These are phyloP conservation scores for Heterodera schachtii DNA, from an alignment of 1,140 invertebrate species.

Conservation along the genomic window DNA sequence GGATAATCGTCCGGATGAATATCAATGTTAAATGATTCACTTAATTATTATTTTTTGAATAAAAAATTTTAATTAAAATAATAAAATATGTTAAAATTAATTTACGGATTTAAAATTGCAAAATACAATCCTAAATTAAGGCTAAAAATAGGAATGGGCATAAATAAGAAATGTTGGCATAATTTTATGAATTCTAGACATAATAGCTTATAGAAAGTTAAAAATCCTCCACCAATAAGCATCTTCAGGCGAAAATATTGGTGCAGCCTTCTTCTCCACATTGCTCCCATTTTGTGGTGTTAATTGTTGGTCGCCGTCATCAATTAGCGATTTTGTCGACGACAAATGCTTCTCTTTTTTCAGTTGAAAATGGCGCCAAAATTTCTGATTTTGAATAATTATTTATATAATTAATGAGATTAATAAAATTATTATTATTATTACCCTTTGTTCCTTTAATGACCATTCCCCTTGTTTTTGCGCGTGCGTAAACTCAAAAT, in stretches of 20 bases:
- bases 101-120: no score
- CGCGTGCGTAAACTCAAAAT: no score
- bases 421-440: not conserved
- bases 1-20: slow-evolving; percentile 73
- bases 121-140: no score
- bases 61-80: not conserved
- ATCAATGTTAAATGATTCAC: slow-evolving; percentile 43
- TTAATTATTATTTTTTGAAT: not conserved
- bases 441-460: not conserved
- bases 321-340: not conserved
- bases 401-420: not conserved
- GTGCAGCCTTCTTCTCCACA: not conserved
- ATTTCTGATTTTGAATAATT: not conserved
- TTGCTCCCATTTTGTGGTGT: not conserved
- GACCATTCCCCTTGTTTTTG: not conserved
- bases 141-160: no score
- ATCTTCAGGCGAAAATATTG: not conserved
- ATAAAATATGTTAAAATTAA: not conserved
- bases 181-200: no score
- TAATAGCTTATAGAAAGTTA: no score
- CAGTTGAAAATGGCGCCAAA: not conserved
- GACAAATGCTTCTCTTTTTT: not conserved
- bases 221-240: not conserved
- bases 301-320: not conserved
- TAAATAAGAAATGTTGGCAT: no score